phyloP scores from a whole-genome alignment of 2,888 invertebrate species.

The Marasmarcha lunaedactyla region DNA sequence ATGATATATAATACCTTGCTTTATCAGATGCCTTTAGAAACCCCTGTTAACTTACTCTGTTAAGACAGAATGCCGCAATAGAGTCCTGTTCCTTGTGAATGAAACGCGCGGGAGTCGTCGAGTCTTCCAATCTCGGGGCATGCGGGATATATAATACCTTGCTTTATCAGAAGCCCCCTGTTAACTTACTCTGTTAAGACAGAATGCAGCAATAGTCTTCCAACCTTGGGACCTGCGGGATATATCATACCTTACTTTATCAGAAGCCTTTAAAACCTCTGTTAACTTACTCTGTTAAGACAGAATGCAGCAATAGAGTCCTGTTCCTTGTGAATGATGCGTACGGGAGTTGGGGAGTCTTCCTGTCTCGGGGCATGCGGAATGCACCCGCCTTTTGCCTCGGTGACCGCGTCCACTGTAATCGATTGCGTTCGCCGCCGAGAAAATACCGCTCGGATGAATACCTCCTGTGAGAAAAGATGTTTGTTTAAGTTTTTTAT shows the following conservation, averaged over 20 bases:
- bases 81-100: constrained; percentile 99
- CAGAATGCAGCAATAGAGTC: constrained; percentile 98
- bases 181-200: constrained; percentile 84
- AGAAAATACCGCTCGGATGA: constrained; percentile 95
- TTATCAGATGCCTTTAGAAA: too few relatives aligned
- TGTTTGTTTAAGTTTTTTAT: background rate
- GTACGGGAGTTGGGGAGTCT: constrained; percentile 81
- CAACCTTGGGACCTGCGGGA: constrained; percentile 24
- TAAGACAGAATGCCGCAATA: constrained; percentile 96
- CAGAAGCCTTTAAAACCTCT: too few relatives aligned
- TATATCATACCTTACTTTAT: too few relatives aligned
- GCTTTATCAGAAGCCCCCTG: too few relatives aligned
- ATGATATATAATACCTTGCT: too few relatives aligned
- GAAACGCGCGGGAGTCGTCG: constrained; percentile 67
- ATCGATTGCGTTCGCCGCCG: constrained; percentile 73
- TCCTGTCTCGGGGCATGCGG: constrained; percentile 28
- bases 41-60: constrained; percentile 73
- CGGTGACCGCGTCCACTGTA: constrained; percentile 17
- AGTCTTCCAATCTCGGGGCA: background rate
- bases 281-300: constrained; percentile 81
- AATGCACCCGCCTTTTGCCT: constrained; percentile 20
- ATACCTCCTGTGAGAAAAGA: constrained; percentile 79
- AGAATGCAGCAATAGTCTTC: constrained; percentile 89
- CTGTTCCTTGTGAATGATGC: constrained; percentile 98
- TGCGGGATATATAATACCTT: too few relatives aligned